Conservation (phyloP, 2,888 invertebrate species). For the Philonicus albiceps region DNA sequence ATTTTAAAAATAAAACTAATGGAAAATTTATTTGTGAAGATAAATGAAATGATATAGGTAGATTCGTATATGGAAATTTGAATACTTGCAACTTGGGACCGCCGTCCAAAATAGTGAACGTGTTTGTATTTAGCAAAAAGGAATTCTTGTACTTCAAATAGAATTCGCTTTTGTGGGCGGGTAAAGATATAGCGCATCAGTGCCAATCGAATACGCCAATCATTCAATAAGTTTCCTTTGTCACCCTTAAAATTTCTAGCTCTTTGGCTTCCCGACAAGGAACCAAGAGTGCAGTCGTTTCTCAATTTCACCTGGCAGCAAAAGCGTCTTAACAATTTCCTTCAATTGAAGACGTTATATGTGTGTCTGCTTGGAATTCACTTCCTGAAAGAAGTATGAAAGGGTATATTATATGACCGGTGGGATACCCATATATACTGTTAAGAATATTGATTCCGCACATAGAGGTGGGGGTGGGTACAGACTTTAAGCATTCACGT, state of each 20-base stretch:
- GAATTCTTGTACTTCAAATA: neutral
- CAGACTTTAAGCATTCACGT: neutral
- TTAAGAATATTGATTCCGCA: neutral
- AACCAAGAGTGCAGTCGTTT: neutral
- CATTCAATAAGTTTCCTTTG: neutral
- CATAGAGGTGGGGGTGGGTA: neutral
- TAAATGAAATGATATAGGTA: neutral
- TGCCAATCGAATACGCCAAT: neutral
- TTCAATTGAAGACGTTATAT: neutral
- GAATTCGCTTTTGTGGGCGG: neutral
- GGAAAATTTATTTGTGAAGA: too few species aligned
- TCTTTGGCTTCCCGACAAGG: neutral
- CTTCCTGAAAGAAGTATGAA: neutral
- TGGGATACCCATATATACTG: neutral
- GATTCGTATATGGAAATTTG: neutral
- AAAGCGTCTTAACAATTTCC: neutral
- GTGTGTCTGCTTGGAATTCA: neutral
- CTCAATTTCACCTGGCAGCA: neutral
- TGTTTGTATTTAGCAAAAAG: neutral
- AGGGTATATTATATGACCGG: neutral
- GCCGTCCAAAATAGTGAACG: neutral
- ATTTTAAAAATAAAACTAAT: too few species aligned
- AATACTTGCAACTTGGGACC: neutral
- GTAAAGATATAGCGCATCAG: neutral
- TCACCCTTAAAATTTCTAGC: neutral